Evolutionary conservation across 2,113 vertebrate genomes (phyloP), one percentile per base, ranked within the genome.

Genomic region (Petaurus breviceps): DNA sequence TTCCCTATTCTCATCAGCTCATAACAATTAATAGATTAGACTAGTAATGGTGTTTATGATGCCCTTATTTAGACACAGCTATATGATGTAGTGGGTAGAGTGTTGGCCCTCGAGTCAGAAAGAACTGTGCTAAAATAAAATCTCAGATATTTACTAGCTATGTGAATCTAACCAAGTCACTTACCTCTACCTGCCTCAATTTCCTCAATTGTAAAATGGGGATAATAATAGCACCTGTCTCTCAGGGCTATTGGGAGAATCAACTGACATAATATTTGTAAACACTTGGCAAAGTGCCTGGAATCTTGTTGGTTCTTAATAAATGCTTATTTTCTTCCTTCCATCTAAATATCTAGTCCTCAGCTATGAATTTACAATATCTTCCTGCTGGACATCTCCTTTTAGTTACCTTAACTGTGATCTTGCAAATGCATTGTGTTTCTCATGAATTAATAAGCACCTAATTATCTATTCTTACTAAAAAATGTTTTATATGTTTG

Each of bases 401-500:
- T 19, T 14, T 84, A 43, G 84, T 95, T 26, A 46, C 57, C 91
- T 93, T 94, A 96, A 90, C 68, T 94, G 47, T 26, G 94, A 55
- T 92, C 47, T 95, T 47, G 91, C 93, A 61, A 31, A 94, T 94
- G 16, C 89, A 92, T 91, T 77, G 43, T 84, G 68, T 93, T 96
- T 95, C 37, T 97, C 84, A 94, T 55, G 19, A 89, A 77, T 91
- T 84, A 84, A 84, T 92, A 95, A 54, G 8, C 91, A 84, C 94
- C 49, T 1, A 95, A 96, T 97, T 96, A 95, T 93, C 91, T 95
- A 16, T 89, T 49, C 46, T 95, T 94, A 51, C 92, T 95, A 93
- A 50, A 50, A 93, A n/a, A 50, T 46, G 91, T 51, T 89, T 95
- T 96, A 95, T 91, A 93, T 14, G 92, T 96, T 96, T 93, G 91